Base-by-base conservation (phyloP, 2,888 invertebrate genomes). In the Chalcis sispes region DNA sequence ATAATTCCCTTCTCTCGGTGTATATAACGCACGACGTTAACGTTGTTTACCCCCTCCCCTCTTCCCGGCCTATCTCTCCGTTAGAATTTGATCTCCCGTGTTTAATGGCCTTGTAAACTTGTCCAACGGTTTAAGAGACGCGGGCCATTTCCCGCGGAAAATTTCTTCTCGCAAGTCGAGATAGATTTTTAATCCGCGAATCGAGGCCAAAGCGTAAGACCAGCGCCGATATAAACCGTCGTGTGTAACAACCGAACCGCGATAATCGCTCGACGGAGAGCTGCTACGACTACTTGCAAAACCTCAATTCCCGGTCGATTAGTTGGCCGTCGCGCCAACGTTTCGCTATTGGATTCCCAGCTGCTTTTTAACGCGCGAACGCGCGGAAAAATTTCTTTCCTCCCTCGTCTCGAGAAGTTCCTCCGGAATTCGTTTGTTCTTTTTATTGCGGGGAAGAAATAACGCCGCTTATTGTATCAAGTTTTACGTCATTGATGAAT, bases 261-360 rank as follows among this genome's bases (percentile, higher is more conserved):
- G 59, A 66, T 73, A 73, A 74, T 74, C 62, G 54, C 46, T 62
- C 18, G 20, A 18, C 29, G 4, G n/a, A n/a, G n/a, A n/a, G n/a
- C n/a, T n/a, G n/a, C n/a, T n/a, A n/a, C n/a, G n/a, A n/a, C 20
- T 0, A 29, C 15, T 40, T 29, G 42, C 54, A 61, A 67, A 67
- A 74, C 67, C 67, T 74, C 73, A 74, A 74, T 74, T 67, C 67
- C 73, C 73, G 73, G 58, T 29, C n/a, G n/a, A n/a, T n/a, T n/a
- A n/a, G n/a, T n/a, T n/a, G 15, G 42, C 13, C 18, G 48, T 50
- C 27, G 27, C 56, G 23, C 7, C 1, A 20, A 10, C 58, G 20
- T 40, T n/a, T n/a, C n/a, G n/a, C n/a, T n/a, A n/a, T n/a, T n/a
- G n/a, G n/a, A n/a, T n/a, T n/a, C n/a, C n/a, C n/a, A 72, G 46